These are phyloP conservation scores for Exocentrus adspersus DNA, from an alignment of 2,888 invertebrate species.

Conservation along the genomic window DNA sequence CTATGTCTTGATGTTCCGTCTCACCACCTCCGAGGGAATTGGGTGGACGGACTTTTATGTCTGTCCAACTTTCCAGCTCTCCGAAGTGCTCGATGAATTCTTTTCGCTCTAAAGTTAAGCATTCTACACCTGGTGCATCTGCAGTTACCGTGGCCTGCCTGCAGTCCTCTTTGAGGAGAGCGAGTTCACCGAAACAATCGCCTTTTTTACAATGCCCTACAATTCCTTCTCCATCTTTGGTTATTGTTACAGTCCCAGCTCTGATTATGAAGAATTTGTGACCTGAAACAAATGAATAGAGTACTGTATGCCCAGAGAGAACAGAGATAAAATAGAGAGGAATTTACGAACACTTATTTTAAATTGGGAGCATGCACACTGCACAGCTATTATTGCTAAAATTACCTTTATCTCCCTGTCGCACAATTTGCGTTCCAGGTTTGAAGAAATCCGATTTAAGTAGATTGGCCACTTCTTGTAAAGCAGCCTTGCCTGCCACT, in stretches of 20 bases:
- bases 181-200: conserved; percentile 90
- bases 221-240: conserved; percentile 69
- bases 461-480: conserved; percentile 86
- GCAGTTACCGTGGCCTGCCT: conserved; percentile 93
- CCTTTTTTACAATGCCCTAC: conserved; percentile 79
- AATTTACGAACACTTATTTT: too few species aligned
- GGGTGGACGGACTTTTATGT: conserved; percentile 42
- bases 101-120: conserved; percentile 83
- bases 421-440: conserved; percentile 80
- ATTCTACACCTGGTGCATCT: conserved; percentile 83
- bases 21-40: conserved; percentile 33
- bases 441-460: conserved; percentile 89
- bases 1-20: conserved; percentile 73
- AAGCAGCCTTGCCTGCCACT: conserved; percentile 74
- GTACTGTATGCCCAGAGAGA: too few species aligned
- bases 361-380: too few species aligned
- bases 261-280: conserved; percentile 93
- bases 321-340: too few species aligned
- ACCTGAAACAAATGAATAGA: conserved; percentile 59
- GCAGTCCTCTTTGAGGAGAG: conserved; percentile 82
- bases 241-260: conserved; percentile 81
- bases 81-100: conserved; percentile 87
- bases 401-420: conserved; percentile 80
- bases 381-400: too few species aligned
- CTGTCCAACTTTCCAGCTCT: conserved; percentile 73